Conservation (phyloP, 1,140 invertebrate species). For the Temnothorax curvispinosus region DNA sequence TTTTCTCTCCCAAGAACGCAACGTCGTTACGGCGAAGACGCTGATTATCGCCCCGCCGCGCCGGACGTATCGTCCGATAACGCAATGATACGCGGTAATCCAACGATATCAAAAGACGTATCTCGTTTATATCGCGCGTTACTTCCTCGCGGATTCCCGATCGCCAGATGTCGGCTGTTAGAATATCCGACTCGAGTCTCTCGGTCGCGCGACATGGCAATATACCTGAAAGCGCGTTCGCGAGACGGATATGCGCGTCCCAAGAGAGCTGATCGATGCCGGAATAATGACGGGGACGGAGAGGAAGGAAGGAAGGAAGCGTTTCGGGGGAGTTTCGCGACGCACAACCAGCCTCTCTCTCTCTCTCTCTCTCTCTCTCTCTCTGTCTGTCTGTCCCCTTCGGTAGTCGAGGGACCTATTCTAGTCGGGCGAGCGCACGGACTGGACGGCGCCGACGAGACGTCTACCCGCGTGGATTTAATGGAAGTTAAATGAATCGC, state of each 20-base stretch:
- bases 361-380: neutral
- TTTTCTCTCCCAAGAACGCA: neutral
- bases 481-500: constrained; percentile 76
- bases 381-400: neutral
- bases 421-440: neutral
- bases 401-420: constrained; percentile 31
- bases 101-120: neutral
- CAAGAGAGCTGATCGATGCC: constrained; percentile 39
- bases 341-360: neutral
- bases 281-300: constrained; percentile 39
- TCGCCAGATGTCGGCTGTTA: neutral
- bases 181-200: neutral
- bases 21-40: neutral
- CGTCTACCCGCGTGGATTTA: constrained; percentile 58
- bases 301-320: constrained; percentile 10
- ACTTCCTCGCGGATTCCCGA: neutral
- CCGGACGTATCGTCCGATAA: neutral
- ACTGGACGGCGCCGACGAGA: neutral
- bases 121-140: too few relatives aligned
- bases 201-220: neutral
- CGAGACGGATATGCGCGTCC: neutral
- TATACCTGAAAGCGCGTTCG: neutral
- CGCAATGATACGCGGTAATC: neutral
- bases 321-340: constrained; percentile 36
- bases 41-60: neutral